Percentiles rank a stretch among this genome's conserved stretches.
phyloP scores from a whole-genome alignment of 2,797 vertebrate species.

The Rallus crepitans region DNA sequence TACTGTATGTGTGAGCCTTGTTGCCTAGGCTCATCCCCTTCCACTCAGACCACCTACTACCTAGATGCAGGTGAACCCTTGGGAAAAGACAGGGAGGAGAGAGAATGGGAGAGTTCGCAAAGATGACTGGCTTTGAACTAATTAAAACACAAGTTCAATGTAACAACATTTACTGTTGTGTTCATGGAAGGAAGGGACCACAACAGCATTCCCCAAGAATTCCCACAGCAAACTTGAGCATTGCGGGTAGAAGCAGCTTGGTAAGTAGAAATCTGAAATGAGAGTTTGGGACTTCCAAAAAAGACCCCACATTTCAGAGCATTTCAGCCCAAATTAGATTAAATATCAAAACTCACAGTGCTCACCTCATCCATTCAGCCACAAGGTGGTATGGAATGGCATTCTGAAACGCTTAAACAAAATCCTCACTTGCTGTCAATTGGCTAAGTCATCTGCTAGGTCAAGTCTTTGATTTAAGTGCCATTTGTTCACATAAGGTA shows the following conservation, averaged over 20 bases:
- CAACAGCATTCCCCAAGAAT: neutral
- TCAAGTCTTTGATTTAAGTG: slow-evolving; percentile 18
- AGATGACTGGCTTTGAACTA: neutral
- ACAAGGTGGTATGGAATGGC: neutral
- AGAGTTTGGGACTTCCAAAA: neutral
- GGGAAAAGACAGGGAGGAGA: neutral
- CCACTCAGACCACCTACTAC: neutral
- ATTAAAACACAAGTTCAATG: neutral
- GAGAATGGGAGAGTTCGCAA: neutral
- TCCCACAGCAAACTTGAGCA: neutral
- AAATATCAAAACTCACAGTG: neutral
- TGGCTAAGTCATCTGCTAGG: slow-evolving; percentile 1
- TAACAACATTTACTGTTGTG: neutral
- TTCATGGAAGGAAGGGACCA: neutral
- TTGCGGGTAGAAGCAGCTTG: neutral
- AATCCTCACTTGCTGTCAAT: slow-evolving; percentile 1
- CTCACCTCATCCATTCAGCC: neutral
- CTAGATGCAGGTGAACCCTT: neutral
- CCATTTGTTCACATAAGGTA: slow-evolving; percentile 5
- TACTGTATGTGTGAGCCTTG: fast-evolving
- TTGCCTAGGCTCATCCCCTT: neutral
- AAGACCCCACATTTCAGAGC: neutral
- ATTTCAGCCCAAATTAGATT: neutral
- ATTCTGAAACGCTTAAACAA: slow-evolving; percentile 27
- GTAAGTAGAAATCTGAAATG: neutral